These are phyloP conservation scores for Drosophila neonasuta DNA, from an alignment of 2,888 invertebrate genomes.

Conservation along the genomic window DNA sequence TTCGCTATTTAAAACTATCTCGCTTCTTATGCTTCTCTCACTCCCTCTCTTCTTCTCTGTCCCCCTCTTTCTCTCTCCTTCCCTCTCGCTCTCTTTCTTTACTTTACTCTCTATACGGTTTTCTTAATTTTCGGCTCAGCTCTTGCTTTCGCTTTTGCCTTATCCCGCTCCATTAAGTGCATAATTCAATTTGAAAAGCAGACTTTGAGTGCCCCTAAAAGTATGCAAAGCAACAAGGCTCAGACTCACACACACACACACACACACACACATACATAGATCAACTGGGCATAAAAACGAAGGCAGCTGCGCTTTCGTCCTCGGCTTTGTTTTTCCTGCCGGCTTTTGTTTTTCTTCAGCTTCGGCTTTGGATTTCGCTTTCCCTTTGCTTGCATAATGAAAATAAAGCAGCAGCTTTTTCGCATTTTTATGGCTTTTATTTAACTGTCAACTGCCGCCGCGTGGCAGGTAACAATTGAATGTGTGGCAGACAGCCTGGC, in stretches of 20 bases:
- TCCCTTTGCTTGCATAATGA: slow-evolving; percentile 51
- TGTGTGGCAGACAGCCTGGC: slow-evolving; percentile 18
- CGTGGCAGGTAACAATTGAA: slow-evolving; percentile 20
- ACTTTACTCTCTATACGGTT: neutral
- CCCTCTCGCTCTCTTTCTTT: neutral
- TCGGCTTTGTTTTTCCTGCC: neutral
- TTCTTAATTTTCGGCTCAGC: neutral
- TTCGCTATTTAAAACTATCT: neutral
- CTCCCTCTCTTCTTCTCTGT: neutral
- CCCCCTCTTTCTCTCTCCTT: neutral
- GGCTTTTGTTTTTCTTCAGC: slow-evolving; percentile 6
- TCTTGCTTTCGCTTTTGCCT: neutral
- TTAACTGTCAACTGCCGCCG: slow-evolving; percentile 58
- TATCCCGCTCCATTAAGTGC: slow-evolving; percentile 61
- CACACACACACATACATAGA: slow-evolving; percentile 48
- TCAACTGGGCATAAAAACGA: slow-evolving; percentile 45
- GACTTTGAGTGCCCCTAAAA: slow-evolving; percentile 64
- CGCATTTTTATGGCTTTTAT: slow-evolving; percentile 73
- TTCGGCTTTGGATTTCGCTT: too few species aligned
- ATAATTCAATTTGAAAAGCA: slow-evolving; percentile 68
- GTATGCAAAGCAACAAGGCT: slow-evolving; percentile 67
- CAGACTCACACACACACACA: slow-evolving; percentile 8
- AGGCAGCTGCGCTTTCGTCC: slow-evolving; percentile 17
- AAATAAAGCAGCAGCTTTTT: slow-evolving; percentile 76
- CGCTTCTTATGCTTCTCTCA: neutral